Base-by-base conservation (phyloP, 2,113 vertebrate genomes). In the Hymenochirus boettgeri region DNA sequence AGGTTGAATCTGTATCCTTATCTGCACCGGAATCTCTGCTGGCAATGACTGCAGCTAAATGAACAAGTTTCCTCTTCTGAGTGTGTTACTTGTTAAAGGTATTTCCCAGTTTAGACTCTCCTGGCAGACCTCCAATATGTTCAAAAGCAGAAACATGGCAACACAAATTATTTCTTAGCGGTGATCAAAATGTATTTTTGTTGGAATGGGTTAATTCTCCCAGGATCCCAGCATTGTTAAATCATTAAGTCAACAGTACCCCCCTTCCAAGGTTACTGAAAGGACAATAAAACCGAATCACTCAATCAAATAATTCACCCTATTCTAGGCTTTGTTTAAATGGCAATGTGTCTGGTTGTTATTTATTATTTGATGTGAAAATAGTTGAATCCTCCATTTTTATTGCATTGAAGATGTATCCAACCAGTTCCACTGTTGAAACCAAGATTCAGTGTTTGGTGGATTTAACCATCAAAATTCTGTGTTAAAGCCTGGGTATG, bases 121-220 rank as follows among this genome's bases (percentile, higher is more conserved):
- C 65, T 69, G 65, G 65, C 56, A 21, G 18, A 27, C 27, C 31
- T 52, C 57, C 65, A 69, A 60, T n/a, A 42, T 22, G 27, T 51
- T 59, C 23, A 18, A 59, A 26, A 69, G 46, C 64, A 59, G 56
- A 69, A 48, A 52, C 65, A 60, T 69, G 47, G 65, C 57, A 37
- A 53, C 4, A 50, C 33, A 57, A 69, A 53, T 53, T 26, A 69
- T 69, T 69, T 57, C 56, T 69, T 69, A 53, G 56, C 56, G 60
- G 57, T 56, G 57, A 39, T 69, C 33, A 69, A 60, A 59, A 60
- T 69, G 18, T 69, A 60, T 69, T 69, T 69, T 59, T 60, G 48
- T 69, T 69, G 65, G 65, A 69, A 53, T 69, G 47, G 65, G 57
- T 60, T 59, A 69, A 60, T 24, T 53, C 65, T 69, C 65, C 29